phyloP scores from a whole-genome alignment of 2,797 vertebrate genomes.

The Silurus lanzhouensis region DNA sequence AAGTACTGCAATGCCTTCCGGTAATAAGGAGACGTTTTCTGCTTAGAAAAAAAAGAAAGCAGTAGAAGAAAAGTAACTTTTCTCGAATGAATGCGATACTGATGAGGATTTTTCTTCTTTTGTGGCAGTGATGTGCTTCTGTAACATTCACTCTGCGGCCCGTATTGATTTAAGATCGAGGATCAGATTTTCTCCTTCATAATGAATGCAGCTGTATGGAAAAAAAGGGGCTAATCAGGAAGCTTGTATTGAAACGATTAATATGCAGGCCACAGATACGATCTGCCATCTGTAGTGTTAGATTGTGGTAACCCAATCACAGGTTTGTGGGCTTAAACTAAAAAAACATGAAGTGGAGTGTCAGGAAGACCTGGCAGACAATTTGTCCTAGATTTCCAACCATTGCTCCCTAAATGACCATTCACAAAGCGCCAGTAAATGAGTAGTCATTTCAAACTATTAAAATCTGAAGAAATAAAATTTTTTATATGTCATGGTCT shows the following conservation, averaged over 20 bases:
- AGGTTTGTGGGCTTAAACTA: background rate
- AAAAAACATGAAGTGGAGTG: background rate
- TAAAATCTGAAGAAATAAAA: background rate
- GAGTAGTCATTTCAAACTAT: background rate
- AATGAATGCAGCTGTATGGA: background rate
- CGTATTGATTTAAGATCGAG: background rate
- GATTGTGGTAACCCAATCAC: background rate
- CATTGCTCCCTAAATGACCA: background rate
- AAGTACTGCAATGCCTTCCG: background rate
- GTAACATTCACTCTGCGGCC: background rate
- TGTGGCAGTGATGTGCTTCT: background rate
- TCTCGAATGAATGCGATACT: background rate
- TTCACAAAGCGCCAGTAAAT: background rate
- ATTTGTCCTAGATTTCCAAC: slow-evolving; percentile 1
- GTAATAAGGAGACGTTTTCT: background rate
- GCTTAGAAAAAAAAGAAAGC: background rate
- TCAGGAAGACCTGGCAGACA: background rate
- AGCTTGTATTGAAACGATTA: background rate
- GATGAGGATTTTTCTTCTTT: background rate
- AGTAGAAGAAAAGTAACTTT: background rate
- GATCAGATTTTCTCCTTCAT: background rate
- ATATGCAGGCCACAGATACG: background rate
- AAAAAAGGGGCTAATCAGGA: slow-evolving; percentile 1
- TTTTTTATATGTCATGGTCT: background rate
- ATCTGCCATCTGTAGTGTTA: background rate